Base-by-base conservation (phyloP, 2,797 vertebrate genomes). In the Coranthus polyacanthus region DNA sequence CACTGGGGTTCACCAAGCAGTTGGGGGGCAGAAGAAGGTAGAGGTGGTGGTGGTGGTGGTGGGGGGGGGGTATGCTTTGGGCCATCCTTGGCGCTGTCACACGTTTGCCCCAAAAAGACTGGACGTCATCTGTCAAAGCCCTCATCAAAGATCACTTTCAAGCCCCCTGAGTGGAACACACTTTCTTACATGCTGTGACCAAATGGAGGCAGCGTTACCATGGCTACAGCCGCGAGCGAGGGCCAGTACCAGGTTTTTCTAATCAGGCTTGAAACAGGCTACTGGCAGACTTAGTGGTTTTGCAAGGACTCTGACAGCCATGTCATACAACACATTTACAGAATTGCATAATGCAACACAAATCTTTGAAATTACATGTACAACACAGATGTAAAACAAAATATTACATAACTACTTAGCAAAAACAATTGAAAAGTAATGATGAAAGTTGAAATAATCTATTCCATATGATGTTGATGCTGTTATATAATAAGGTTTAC, bases 1-100 rank as follows among this genome's bases (percentile, higher is more conserved):
- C 92, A 89, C 68, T 29, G 68, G 76, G 89, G 92, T 92, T 93
- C 92, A 93, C 78, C 64, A 39, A 92, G 72, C 91, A 92, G 92
- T 79, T 62, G 89, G 89, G n/a, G 82, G 88, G 89, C 65, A 78
- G 74, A 65, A 34, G 9, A 59, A 54, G 75, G 36, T 59, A 68
- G 70, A 50, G 68, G 50, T 5, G 34, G 47, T 41, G 20, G 52
- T 52, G 45, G 4, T 20, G 66, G 41, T 37, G 21, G 10, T 49
- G 41, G 38, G 45, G 6, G 39, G 34, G 21, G 53, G 3, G 5
- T 13, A 5, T 26, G 63, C 81, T 84, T 46, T 76, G 63, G 79
- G 75, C 66, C 78, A 70, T 75, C 75, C 68, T 78, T 53, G 41
- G 47, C 7, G 16, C 68, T 37, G 57, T 77, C 83, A 74, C 75